These are phyloP conservation scores for Ariolimax columbianus DNA, from an alignment of 2,888 invertebrate genomes.

Conservation along the genomic window DNA sequence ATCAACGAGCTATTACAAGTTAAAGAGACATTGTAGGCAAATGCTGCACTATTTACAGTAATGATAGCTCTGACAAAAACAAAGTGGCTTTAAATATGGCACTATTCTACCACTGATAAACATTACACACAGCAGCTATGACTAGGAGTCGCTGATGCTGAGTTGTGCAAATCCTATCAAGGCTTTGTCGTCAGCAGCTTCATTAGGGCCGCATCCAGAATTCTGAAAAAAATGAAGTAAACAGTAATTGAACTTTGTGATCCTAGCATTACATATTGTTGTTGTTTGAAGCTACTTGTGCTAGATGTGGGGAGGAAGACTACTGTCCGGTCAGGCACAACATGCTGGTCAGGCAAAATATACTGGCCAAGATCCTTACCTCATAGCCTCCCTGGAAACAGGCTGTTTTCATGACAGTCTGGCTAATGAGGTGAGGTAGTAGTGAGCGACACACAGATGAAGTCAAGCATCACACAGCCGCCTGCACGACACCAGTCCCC, in stretches of 20 bases:
- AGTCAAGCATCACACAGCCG: too few species aligned
- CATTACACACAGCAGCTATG: not conserved
- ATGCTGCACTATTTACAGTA: conserved; percentile 15
- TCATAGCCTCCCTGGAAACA: too few species aligned
- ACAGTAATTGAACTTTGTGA: not conserved
- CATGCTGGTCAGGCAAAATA: too few species aligned
- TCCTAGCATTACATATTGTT: too few species aligned
- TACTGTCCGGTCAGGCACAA: too few species aligned
- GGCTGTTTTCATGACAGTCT: too few species aligned
- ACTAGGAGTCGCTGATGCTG: conserved; percentile 65
- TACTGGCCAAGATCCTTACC: too few species aligned
- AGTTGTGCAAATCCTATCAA: conserved; percentile 98
- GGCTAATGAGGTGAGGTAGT: too few species aligned
- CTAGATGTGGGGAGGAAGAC: too few species aligned
- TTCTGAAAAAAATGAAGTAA: conserved; percentile 72
- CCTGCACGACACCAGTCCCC: too few species aligned
- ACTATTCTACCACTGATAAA: not conserved
- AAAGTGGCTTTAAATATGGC: not conserved
- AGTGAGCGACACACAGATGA: too few species aligned
- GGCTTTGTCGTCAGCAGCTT: conserved; percentile 94
- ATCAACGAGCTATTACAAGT: not conserved
- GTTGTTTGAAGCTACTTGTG: too few species aligned
- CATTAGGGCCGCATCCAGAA: conserved; percentile 83
- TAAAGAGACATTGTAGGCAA: not conserved
- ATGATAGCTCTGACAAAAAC: conserved; percentile 6